phyloP scores from a whole-genome alignment of 37 sponge, comb jelly and placozoan species.

The Mnemiopsis leidyi region DNA sequence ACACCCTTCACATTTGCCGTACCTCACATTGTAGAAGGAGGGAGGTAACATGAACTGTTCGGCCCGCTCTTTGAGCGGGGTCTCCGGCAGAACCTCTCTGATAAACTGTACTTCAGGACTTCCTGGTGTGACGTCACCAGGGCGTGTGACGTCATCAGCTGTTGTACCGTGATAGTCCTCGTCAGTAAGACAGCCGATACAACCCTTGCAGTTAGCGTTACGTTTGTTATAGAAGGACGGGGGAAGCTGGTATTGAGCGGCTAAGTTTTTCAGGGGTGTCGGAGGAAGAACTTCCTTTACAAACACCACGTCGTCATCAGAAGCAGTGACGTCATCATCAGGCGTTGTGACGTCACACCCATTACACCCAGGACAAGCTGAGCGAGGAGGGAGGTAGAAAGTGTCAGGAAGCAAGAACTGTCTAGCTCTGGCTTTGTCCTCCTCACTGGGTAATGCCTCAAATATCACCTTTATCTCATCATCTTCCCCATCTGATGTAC shows the following conservation, averaged over 20 bases:
- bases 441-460: neutral
- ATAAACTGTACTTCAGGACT: constrained; percentile 18
- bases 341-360: neutral
- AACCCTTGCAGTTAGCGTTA: constrained; percentile 1
- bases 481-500: neutral
- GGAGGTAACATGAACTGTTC: constrained; percentile 28
- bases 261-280: constrained; percentile 12
- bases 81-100: constrained; percentile 5
- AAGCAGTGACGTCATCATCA: neutral
- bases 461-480: neutral
- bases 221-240: constrained; percentile 46
- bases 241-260: constrained; percentile 12
- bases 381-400: constrained; percentile 21
- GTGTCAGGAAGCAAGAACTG: constrained; percentile 24
- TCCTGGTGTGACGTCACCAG: neutral
- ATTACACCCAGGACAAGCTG: neutral
- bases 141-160: neutral
- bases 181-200: neutral
- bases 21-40: constrained; percentile 40
- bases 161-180: neutral
- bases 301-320: constrained; percentile 1
- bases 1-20: constrained; percentile 21
- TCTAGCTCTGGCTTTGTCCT: neutral
- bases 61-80: neutral
- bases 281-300: constrained; percentile 32